Percentiles rank a stretch among this genome's conserved stretches.
phyloP scores from a whole-genome alignment of 37 sponge, comb jelly and placozoan species.

The Amphimedon queenslandica region DNA sequence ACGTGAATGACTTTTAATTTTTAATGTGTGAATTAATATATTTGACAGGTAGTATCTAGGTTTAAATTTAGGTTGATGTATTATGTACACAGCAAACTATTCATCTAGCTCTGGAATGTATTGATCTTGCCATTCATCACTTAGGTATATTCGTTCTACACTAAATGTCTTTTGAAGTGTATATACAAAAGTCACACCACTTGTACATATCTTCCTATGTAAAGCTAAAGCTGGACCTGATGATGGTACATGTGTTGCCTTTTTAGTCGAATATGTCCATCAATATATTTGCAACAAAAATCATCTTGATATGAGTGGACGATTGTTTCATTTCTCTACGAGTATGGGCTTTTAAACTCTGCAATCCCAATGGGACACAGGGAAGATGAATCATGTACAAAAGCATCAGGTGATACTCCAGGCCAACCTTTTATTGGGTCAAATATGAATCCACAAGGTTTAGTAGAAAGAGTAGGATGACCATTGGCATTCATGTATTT shows the following conservation, averaged over 20 bases:
- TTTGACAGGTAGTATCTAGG: too few species aligned
- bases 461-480: conserved; percentile 15
- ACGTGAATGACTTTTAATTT: too few species aligned
- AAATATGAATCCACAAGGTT: conserved; percentile 40
- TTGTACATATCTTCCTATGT: conserved; percentile 20
- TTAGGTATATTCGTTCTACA: conserved; percentile 30
- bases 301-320: conserved; percentile 22
- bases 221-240: conserved; percentile 52
- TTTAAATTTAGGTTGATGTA: too few species aligned
- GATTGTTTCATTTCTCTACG: conserved; percentile 16
- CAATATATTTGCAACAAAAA: conserved; percentile 18
- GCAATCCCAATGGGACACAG: conserved; percentile 10
- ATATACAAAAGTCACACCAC: conserved; percentile 57
- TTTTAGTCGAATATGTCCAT: conserved; percentile 5
- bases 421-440: conserved; percentile 30
- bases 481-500: conserved; percentile 13
- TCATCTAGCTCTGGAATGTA: conserved; percentile 17
- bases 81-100: conserved; percentile 27
- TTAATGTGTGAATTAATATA: too few species aligned
- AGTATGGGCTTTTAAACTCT: conserved; percentile 57
- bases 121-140: conserved; percentile 17
- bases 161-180: conserved; percentile 18
- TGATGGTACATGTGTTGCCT: conserved; percentile 43
- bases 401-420: conserved; percentile 57
- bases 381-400: conserved; percentile 22